Conservation (phyloP, 2,888 invertebrate species). For the Willowsia nigromaculata region DNA sequence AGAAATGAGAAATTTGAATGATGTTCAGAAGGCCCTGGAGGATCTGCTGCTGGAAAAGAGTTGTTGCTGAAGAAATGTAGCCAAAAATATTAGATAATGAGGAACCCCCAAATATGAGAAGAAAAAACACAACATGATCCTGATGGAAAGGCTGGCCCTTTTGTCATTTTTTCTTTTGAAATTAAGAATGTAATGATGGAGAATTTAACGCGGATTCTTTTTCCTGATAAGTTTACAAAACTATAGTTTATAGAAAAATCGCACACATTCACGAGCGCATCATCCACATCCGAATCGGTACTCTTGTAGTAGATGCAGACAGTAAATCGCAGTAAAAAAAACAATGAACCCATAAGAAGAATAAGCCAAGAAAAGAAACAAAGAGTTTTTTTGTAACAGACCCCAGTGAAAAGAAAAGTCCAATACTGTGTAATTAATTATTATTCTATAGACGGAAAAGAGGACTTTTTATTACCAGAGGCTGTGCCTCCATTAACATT, state of each 20-base stretch:
- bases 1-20: no score
- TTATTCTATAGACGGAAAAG: not conserved
- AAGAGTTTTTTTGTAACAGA: not conserved
- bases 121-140: not conserved
- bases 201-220: conserved; percentile 33
- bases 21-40: no score
- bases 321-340: not conserved
- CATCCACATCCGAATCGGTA: not conserved
- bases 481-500: conserved; percentile 58
- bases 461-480: conserved; percentile 43
- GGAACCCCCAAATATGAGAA: not conserved
- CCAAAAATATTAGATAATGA: no score
- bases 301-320: not conserved
- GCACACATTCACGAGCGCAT: conserved; percentile 37
- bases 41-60: no score
- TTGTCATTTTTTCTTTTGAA: conserved; percentile 7
- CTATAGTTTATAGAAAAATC: conserved; percentile 9
- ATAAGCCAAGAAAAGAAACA: not conserved
- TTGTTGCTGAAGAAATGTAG: no score
- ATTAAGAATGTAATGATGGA: conserved; percentile 34
- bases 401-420: conserved; percentile 58
- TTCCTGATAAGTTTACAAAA: not conserved
- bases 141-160: conserved; percentile 52
- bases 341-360: not conserved
- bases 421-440: not conserved